phyloP scores from a whole-genome alignment of 2,888 invertebrate genomes.

The Drosophila putrida region DNA sequence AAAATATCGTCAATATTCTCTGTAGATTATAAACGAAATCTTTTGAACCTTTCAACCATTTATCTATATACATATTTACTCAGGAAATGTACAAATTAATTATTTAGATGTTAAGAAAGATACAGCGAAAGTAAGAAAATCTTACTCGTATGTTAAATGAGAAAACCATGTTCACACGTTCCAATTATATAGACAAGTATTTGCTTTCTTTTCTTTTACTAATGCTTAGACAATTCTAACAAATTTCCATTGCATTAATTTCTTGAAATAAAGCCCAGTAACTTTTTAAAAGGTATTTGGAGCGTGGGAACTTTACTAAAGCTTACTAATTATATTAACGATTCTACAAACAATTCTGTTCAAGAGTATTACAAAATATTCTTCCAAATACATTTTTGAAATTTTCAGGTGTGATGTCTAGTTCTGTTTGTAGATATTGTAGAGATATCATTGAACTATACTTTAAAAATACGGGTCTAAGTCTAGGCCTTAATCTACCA shows the following conservation, averaged over 20 bases:
- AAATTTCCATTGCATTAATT: slow-evolving; percentile 33
- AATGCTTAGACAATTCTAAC: slow-evolving; percentile 44
- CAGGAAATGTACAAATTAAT: slow-evolving; percentile 1
- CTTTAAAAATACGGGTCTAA: too few species aligned
- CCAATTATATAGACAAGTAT: slow-evolving; percentile 41
- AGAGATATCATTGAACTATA: too few species aligned
- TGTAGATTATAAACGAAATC: slow-evolving; percentile 21
- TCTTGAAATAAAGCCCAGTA: neutral
- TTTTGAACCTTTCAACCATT: neutral
- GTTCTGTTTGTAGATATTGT: too few species aligned
- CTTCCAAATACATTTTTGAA: neutral
- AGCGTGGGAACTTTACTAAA: slow-evolving; percentile 36
- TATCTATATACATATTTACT: neutral
- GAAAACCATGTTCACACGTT: slow-evolving; percentile 43
- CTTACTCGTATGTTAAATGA: slow-evolving; percentile 3
- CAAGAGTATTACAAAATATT: neutral
- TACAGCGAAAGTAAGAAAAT: slow-evolving; percentile 46
- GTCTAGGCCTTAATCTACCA: too few species aligned
- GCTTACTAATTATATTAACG: neutral
- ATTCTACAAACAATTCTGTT: neutral
- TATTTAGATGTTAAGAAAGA: neutral
- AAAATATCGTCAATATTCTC: slow-evolving; percentile 26
- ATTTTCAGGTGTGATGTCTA: too few species aligned
- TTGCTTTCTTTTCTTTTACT: slow-evolving; percentile 41
- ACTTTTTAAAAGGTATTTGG: slow-evolving; percentile 37